These are phyloP conservation scores for Pongo pygmaeus DNA, from an alignment of 2,113 vertebrate species.

Conservation along the genomic window DNA sequence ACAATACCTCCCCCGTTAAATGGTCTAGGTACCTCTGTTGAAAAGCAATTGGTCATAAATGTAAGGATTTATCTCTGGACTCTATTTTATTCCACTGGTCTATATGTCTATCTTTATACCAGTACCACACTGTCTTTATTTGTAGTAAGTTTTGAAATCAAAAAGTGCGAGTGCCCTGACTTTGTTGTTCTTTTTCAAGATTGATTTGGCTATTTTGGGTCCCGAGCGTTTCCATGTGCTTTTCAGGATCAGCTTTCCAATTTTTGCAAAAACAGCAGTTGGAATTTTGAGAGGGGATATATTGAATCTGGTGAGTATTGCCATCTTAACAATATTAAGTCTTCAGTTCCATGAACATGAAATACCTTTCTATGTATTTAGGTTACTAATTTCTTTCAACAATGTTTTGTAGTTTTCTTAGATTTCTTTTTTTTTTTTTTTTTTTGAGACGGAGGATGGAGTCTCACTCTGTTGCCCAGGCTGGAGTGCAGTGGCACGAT, in stretches of 20 bases:
- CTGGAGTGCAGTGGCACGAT: too few relatives aligned
- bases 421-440: not conserved
- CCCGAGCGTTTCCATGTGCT: not conserved
- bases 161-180: not conserved
- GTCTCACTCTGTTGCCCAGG: too few relatives aligned
- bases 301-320: not conserved
- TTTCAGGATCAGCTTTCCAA: not conserved
- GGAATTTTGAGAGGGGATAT: not conserved
- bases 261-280: conserved; percentile 3
- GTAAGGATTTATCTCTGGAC: not conserved
- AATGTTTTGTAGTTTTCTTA: not conserved
- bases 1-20: not conserved
- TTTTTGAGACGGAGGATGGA: too few relatives aligned
- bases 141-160: not conserved
- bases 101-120: not conserved
- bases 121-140: not conserved
- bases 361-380: not conserved
- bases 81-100: not conserved
- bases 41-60: not conserved
- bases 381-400: not conserved
- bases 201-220: not conserved
- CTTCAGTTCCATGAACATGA: not conserved
- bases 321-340: not conserved
- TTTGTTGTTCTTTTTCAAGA: not conserved
- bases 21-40: not conserved